Evolutionary conservation across 2,888 invertebrate genomes (phyloP).

Genomic region (Tortrix viridana): DNA sequence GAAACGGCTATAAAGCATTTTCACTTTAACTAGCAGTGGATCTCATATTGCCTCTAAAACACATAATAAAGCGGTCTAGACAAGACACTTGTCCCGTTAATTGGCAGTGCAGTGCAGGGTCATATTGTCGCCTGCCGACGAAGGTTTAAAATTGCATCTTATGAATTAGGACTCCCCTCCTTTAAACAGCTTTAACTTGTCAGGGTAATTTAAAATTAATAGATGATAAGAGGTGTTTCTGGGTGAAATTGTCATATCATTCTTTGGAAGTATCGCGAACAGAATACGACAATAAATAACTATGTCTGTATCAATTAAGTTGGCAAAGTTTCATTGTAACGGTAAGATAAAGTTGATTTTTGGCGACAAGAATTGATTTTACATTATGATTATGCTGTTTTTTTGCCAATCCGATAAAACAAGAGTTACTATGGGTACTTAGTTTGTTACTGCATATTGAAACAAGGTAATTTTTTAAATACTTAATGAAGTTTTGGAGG

Average conservation of each 20-base stretch:
- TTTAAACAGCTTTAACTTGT: constrained; percentile 73
- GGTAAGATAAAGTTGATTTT: too few species aligned
- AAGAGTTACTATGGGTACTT: too few species aligned
- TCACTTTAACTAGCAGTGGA: constrained; percentile 1
- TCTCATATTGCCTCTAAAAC: constrained; percentile 23
- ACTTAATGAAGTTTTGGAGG: too few species aligned
- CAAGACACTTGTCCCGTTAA: constrained; percentile 19
- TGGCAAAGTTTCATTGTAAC: too few species aligned
- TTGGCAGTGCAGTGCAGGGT: constrained; percentile 9
- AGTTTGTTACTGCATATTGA: too few species aligned
- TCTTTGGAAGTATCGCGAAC: not conserved
- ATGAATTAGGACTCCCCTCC: constrained; percentile 75
- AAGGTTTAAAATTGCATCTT: constrained; percentile 66
- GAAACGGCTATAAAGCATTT: not conserved
- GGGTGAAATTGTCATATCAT: constrained; percentile 1
- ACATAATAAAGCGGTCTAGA: constrained; percentile 23
- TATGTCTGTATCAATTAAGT: too few species aligned
- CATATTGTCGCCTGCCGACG: constrained; percentile 46
- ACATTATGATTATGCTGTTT: too few species aligned
- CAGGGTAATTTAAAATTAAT: constrained; percentile 66
- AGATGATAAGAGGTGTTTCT: constrained; percentile 3
- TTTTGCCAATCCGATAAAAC: too few species aligned
- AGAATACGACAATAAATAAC: not conserved
- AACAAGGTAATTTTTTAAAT: too few species aligned
- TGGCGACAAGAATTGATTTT: too few species aligned